These are phyloP conservation scores for Mixornis gularis DNA, from an alignment of 2,113 vertebrate genomes.

Conservation along the genomic window DNA sequence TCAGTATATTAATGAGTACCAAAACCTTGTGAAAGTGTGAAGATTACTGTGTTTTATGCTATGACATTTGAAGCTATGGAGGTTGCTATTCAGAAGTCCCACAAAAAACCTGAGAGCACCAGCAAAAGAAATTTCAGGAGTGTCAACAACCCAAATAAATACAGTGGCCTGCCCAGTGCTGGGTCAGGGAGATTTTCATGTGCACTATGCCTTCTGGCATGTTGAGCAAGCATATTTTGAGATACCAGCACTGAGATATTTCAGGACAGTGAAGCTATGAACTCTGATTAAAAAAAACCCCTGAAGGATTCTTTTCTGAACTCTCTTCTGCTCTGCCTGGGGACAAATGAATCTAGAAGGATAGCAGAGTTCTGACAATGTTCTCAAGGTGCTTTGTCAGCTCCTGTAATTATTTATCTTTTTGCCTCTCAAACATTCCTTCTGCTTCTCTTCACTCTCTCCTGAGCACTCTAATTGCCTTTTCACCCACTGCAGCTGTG, in stretches of 20 bases:
- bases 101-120: not conserved
- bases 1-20: not conserved
- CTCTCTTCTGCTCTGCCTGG: not conserved
- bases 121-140: conserved; percentile 16
- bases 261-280: not conserved
- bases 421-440: not conserved
- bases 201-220: not conserved
- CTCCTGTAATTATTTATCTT: not conserved
- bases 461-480: not conserved
- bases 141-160: not conserved
- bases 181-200: not conserved
- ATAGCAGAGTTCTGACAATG: not conserved
- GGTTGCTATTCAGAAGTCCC: not conserved
- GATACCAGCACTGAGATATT: not conserved
- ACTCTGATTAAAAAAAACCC: not conserved
- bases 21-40: not conserved
- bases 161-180: not conserved
- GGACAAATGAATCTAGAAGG: not conserved
- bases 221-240: conserved; percentile 24
- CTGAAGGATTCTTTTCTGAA: not conserved
- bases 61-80: not conserved
- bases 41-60: not conserved
- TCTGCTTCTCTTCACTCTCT: not conserved
- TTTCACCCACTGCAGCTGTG: not conserved
- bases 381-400: conserved; percentile 20